phyloP scores from a whole-genome alignment of 2,113 vertebrate species.

The Macaca fascicularis region T2T-MFA8v1.1 NC_088379.1:111371001-111371500 shows the following conservation, averaged over 20 bases:
- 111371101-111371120: background rate
- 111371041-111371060: constrained; percentile 32
- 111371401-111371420: background rate
- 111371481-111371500: too few relatives aligned
- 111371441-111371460: background rate
- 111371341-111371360: background rate
- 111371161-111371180: too few relatives aligned
- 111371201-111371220: background rate
- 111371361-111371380: background rate
- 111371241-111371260: background rate
- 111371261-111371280: too few relatives aligned
- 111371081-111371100: background rate
- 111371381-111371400: background rate
- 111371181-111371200: background rate
- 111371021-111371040: background rate
- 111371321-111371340: background rate
- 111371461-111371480: background rate
- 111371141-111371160: background rate
- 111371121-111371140: background rate
- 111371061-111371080: constrained; percentile 16
- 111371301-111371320: background rate
- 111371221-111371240: background rate
- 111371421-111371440: background rate
- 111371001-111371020: constrained; percentile 92
- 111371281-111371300: background rate